These are phyloP conservation scores for Achatina immaculata DNA, from an alignment of 1,140 invertebrate genomes.

Conservation along the genomic window DNA sequence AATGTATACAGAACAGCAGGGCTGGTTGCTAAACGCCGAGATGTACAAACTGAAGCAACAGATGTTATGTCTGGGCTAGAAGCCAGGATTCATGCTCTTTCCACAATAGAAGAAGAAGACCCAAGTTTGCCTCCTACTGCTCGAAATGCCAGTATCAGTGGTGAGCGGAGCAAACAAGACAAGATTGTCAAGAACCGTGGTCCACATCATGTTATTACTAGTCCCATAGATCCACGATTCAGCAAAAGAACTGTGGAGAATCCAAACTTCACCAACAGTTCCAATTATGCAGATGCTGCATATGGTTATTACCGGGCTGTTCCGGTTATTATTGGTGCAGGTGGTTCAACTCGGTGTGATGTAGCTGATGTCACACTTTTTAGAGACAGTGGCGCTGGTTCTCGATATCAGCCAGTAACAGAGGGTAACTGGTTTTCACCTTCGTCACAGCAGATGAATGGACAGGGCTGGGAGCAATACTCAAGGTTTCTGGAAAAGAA, in stretches of 20 bases:
- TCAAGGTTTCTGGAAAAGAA: conserved; percentile 14
- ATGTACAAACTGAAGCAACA: background rate
- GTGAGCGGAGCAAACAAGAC: background rate
- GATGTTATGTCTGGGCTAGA: background rate
- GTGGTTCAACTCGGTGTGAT: background rate
- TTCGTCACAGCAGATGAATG: background rate
- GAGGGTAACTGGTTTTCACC: background rate
- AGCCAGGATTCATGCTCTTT: conserved; percentile 19
- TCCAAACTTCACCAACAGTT: background rate
- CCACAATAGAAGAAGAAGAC: conserved; percentile 33
- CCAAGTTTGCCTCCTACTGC: background rate
- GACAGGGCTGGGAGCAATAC: conserved; percentile 22
- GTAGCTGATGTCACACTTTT: background rate
- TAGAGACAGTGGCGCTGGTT: too few relatives aligned
- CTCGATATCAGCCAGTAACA: background rate
- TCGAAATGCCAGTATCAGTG: background rate
- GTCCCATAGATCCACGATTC: background rate
- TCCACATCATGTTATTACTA: background rate
- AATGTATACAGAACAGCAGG: background rate
- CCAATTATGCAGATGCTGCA: background rate
- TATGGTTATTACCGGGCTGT: conserved; percentile 9
- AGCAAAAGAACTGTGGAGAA: conserved; percentile 6
- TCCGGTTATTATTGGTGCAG: background rate
- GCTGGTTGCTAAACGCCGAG: background rate
- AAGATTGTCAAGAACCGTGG: background rate